Evolutionary conservation across 2,888 invertebrate species (phyloP).

Genomic region (Dynastes grantii): DNA sequence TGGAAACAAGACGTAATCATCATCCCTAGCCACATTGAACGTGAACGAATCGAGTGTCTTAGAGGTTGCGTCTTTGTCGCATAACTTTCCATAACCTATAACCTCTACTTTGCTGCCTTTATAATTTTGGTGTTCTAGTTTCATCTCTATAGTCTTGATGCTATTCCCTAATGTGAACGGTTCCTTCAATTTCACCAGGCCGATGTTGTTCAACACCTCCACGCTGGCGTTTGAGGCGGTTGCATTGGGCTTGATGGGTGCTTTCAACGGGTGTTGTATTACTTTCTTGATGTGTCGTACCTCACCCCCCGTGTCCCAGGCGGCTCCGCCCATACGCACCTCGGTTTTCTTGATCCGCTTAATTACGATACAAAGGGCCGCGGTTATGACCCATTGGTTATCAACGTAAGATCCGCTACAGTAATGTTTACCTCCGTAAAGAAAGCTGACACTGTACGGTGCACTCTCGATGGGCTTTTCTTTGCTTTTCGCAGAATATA

Average conservation of each 20-base stretch:
- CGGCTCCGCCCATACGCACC: neutral
- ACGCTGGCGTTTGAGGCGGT: neutral
- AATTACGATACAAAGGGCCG: neutral
- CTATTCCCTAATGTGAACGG: neutral
- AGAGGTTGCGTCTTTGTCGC: neutral
- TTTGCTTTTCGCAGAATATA: neutral
- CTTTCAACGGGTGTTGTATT: neutral
- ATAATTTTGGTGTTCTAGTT: neutral
- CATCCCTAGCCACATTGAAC: neutral
- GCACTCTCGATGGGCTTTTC: neutral
- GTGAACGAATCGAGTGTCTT: neutral
- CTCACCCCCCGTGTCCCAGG: neutral
- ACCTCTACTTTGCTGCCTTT: neutral
- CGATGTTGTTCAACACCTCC: neutral
- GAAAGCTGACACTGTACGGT: neutral
- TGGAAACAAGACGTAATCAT: neutral
- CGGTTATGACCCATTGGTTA: neutral
- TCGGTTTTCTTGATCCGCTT: neutral
- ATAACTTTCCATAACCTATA: neutral
- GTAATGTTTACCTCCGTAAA: neutral
- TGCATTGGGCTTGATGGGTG: neutral
- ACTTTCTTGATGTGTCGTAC: neutral
- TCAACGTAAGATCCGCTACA: neutral
- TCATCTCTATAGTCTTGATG: neutral
- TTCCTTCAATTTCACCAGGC: neutral